phyloP scores from a whole-genome alignment of 2,113 vertebrate genomes.

The Nyctereutes procyonoides region DNA sequence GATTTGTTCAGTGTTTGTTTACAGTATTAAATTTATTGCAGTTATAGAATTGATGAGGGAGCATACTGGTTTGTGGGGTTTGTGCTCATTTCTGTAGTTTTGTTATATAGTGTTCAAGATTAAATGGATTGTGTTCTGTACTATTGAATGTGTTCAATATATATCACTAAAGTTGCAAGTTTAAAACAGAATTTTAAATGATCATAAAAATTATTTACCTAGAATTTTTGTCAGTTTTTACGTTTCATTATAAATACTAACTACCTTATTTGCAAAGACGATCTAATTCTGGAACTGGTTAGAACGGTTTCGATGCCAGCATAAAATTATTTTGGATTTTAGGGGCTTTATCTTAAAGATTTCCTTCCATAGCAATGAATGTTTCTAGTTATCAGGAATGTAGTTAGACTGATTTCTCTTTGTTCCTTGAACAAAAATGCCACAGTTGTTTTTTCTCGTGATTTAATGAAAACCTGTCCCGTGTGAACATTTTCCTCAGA shows the following conservation, averaged over 20 bases:
- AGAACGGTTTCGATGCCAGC: conserved; percentile 47
- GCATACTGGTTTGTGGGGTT: neutral
- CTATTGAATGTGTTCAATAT: conserved; percentile 60
- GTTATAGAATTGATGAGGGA: conserved; percentile 55
- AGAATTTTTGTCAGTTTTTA: conserved; percentile 49
- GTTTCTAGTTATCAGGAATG: neutral
- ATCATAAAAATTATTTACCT: conserved; percentile 42
- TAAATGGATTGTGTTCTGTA: conserved; percentile 80
- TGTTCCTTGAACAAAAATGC: neutral
- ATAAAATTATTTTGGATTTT: conserved; percentile 48
- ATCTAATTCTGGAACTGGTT: conserved; percentile 42
- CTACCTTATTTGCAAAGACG: conserved; percentile 36
- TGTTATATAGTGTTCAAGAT: conserved; percentile 77
- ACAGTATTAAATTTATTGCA: conserved; percentile 61
- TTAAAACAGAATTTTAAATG: conserved; percentile 70
- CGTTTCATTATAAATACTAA: conserved; percentile 53
- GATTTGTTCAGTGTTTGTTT: conserved; percentile 70
- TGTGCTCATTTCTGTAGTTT: conserved; percentile 74
- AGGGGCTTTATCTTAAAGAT: conserved; percentile 9
- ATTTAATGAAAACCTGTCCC: conserved; percentile 13
- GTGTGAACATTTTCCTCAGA: neutral
- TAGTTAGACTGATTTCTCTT: neutral
- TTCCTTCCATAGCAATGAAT: neutral
- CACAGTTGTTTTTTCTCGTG: conserved; percentile 15
- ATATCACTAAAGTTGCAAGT: conserved; percentile 23